Evolutionary conservation across 2,888 invertebrate species (phyloP), one percentile per base, ranked within the genome.

Genomic region (Andrena chrysosceles): DNA sequence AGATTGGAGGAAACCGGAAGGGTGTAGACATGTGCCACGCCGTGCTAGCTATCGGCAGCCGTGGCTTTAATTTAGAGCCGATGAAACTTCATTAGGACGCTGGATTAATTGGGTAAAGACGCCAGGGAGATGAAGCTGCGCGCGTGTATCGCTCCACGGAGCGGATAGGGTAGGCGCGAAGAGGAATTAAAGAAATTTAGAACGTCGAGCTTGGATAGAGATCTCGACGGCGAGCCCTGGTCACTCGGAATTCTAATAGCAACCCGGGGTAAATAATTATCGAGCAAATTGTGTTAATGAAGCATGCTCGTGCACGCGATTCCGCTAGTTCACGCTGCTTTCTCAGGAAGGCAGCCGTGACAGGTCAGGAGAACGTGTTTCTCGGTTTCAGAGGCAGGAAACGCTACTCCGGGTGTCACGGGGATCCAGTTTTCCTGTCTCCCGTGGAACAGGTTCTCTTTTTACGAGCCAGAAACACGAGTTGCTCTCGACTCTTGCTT

Each of bases 361-460:
- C 80, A 77, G 70, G 80, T 84, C 74, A 71, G 70, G 70, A 74
- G 84, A 83, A 81, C 85, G 71, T 77, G 85, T 77, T 81, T 84
- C 83, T 84, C 80, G 49, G 72, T 81, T 81, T 81, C 77, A 70
- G 66, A 85, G 75, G 23, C 75, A 81, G 81, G 78, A 84, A 84
- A 78, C 54, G 85, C 72, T 81, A 75, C 75, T 68, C 81, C 74
- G 6, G 5, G 64, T 79, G 84, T 81, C 80, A 81, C 77, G 75
- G 77, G 81, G 77, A 84, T 84, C 81, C 74, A 84, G 81, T 85
- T 85, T 85, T 85, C 83, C 84, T 70, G 77, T 75, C 74, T 72
- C 77, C 56, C 49, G 48, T 3, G 76, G 70, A 85, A 85, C 84
- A 66, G 81, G 81, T 85, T 85, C 81, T 54, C 54, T 84, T 85